Evolutionary conservation across 1,140 invertebrate genomes (phyloP), one percentile per base, ranked within the genome.

Genomic region (Temnothorax curvispinosus): DNA sequence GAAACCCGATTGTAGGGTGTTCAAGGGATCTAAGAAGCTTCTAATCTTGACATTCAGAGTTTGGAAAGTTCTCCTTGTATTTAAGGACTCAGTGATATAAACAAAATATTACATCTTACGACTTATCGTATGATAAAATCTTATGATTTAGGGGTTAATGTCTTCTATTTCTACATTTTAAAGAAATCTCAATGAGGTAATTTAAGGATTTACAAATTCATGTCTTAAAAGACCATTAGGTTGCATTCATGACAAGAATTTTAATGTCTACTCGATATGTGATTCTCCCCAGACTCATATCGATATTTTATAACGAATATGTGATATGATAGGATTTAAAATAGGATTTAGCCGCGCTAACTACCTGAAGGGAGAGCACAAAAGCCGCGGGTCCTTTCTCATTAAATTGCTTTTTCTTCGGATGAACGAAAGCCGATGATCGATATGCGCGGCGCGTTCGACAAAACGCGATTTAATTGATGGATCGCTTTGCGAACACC

Each of bases 391-490:
- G 18, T 11, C 21, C 41, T 71, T 41, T 27, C 65, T 54, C 38
- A 74, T 58, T 41, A 58, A 82, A 82, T 38, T 44, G 67, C 21
- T 82, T 44, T 58, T 74, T 82, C 80, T 82, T 82, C 35, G 52
- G 52, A 74, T 44, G 54, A 62, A 75, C 47, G 54, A 74, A 74
- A 75, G 52, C 52, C 54, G 69, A 21, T 82, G 69, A 74, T 82
- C 80, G 80, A 60, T 82, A 74, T 60, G 38, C 67, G 27, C 27
- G 64, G 44, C 67, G 52, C 80, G 67, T 82, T 82, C 67, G 58
- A 38, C 54, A 62, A 84, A 84, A 60, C 41, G 69, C 69, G 54
- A 84, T 84, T 84, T 84, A 84, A 84, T 84, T 84, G 80, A 84
- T 50, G 69, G 69, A 74, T 84, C 69, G 69, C 67, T 74, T 74